A percentile compares a stretch with the other conserved stretches of the same genome.
Evolutionary conservation across 30 jellyfish, hydroid and myxozoan species (phyloP).

Genomic region (Sanderia malayensis): DNA sequence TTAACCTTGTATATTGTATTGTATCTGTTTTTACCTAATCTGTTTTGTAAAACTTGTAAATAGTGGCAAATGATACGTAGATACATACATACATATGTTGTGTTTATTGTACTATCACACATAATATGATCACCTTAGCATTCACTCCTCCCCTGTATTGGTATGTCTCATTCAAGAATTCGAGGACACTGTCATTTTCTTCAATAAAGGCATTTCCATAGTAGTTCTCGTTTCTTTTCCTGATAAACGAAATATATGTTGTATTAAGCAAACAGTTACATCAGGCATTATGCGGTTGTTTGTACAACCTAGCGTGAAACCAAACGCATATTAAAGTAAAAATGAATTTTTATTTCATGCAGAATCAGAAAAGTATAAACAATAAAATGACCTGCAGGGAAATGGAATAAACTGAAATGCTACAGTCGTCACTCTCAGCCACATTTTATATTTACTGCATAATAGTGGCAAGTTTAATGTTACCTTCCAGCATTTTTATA

Average conservation of each 20-base stretch:
- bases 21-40: background rate
- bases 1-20: background rate
- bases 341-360: background rate
- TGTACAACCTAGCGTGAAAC: background rate
- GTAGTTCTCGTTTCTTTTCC: background rate
- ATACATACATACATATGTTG: background rate
- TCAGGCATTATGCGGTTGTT: background rate
- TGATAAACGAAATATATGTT: background rate
- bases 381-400: background rate
- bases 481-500: background rate
- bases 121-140: background rate
- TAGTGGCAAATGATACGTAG: no score
- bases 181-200: conserved; percentile 1
- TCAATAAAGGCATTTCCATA: background rate
- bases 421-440: background rate
- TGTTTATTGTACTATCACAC: background rate
- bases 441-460: background rate
- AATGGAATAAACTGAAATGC: background rate
- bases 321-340: background rate
- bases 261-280: background rate
- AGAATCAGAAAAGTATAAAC: background rate
- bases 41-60: background rate
- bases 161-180: background rate
- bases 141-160: conserved; percentile 2
- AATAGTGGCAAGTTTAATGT: background rate